These are phyloP conservation scores for Philereme transversata DNA, from an alignment of 2,888 invertebrate species.

Conservation along the genomic window DNA sequence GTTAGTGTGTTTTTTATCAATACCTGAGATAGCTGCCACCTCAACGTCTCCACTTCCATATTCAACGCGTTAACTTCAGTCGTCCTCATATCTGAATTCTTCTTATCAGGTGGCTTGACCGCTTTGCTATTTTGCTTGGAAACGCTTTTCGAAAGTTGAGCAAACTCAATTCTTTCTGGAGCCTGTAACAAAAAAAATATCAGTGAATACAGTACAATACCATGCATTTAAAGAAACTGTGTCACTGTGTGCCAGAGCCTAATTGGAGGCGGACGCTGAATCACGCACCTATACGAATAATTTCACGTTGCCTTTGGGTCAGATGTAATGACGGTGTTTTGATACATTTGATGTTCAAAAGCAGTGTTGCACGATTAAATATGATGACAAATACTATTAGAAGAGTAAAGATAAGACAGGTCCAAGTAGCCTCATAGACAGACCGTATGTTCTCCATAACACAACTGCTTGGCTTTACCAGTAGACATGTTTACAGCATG, in stretches of 20 bases:
- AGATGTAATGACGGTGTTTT: conserved; percentile 38
- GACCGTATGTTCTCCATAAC: no score
- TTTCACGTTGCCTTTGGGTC: conserved; percentile 52
- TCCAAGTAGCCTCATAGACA: no score
- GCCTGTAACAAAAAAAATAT: conserved; percentile 62
- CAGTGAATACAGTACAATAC: conserved; percentile 13
- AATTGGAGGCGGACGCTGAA: conserved; percentile 49
- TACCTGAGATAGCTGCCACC: conserved; percentile 90
- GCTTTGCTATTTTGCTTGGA: conserved; percentile 60
- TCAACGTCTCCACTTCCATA: conserved; percentile 87
- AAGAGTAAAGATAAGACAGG: no score
- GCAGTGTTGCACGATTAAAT: no score
- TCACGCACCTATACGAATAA: conserved; percentile 48
- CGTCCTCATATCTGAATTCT: conserved; percentile 53
- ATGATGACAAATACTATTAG: no score
- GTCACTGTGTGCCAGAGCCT: conserved; percentile 44
- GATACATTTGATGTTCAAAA: conserved; percentile 2
- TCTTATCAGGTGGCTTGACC: conserved; percentile 56
- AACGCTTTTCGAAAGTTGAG: conserved; percentile 67
- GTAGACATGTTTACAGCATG: no score
- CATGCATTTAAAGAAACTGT: conserved; percentile 45
- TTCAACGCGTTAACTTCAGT: conserved; percentile 82
- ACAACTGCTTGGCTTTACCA: no score
- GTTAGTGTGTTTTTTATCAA: no score
- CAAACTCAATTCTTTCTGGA: conserved; percentile 69